These are phyloP conservation scores for Leptinotarsa rubiginosa DNA, from an alignment of 2,888 invertebrate genomes.

Conservation along the genomic window DNA sequence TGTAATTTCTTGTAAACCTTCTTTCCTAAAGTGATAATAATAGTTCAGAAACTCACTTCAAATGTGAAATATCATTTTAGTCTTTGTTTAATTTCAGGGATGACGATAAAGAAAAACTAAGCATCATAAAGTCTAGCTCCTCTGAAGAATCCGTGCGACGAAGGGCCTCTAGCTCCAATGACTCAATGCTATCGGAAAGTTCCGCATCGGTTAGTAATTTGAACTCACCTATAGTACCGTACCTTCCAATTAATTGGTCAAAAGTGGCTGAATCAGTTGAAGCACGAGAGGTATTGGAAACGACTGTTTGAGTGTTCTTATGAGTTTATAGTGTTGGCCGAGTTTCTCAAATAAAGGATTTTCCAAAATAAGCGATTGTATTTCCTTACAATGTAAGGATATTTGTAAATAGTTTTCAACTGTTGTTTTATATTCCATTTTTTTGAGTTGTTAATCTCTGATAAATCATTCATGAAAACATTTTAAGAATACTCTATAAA, in stretches of 20 bases:
- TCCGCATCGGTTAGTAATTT: constrained; percentile 59
- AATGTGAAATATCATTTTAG: too few species aligned
- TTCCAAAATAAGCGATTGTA: constrained; percentile 25
- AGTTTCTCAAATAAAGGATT: constrained; percentile 39
- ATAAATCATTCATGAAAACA: too few species aligned
- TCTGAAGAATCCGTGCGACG: constrained; percentile 74
- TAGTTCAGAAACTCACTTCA: too few species aligned
- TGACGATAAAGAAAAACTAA: constrained; percentile 72
- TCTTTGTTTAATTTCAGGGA: constrained; percentile 66
- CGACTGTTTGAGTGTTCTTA: constrained; percentile 70
- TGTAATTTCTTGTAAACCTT: too few species aligned
- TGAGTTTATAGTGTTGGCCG: constrained; percentile 45
- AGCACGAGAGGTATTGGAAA: constrained; percentile 76
- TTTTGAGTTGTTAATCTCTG: too few species aligned
- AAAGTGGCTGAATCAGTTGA: constrained; percentile 64
- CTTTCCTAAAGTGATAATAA: too few species aligned
- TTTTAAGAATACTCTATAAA: too few species aligned
- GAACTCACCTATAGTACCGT: constrained; percentile 60
- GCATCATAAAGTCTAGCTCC: constrained; percentile 71
- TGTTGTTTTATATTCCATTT: too few species aligned
- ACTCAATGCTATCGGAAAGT: constrained; percentile 71
- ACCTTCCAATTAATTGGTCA: constrained; percentile 63
- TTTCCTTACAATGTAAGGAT: background rate
- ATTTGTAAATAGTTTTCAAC: too few species aligned
- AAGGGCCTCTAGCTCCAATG: constrained; percentile 73